phyloP scores from a whole-genome alignment of 2,888 invertebrate genomes.

The Apoda limacodes region DNA sequence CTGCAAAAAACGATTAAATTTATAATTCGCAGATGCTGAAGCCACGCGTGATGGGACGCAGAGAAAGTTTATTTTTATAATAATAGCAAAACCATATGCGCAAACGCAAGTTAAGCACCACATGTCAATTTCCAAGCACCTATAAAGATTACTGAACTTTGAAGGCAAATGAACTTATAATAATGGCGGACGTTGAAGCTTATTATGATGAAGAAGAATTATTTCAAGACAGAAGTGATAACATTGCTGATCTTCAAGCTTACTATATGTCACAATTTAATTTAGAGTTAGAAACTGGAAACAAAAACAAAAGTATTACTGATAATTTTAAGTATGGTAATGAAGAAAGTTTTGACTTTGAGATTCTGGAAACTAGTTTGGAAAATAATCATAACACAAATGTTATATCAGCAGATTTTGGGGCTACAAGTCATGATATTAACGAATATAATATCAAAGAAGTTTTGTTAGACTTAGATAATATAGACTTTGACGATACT shows the following conservation, averaged over 20 bases:
- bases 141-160: conserved; percentile 56
- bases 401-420: conserved; percentile 35
- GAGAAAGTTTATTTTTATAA: conserved; percentile 70
- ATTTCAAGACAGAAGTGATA: conserved; percentile 46
- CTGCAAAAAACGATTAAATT: conserved; percentile 51
- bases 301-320: conserved; percentile 32
- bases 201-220: conserved; percentile 43
- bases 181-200: conserved; percentile 54
- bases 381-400: conserved; percentile 20
- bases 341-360: conserved; percentile 59
- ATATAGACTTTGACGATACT: conserved; percentile 51
- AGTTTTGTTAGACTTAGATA: conserved; percentile 53
- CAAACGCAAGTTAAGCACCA: conserved; percentile 44
- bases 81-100: conserved; percentile 66
- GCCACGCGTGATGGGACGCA: conserved; percentile 53
- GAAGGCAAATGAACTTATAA: conserved; percentile 55
- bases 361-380: conserved; percentile 47
- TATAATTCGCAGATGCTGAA: conserved; percentile 62
- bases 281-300: conserved; percentile 58
- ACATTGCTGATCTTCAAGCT: conserved; percentile 54
- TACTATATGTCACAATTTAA: conserved; percentile 66
- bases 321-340: conserved; percentile 50
- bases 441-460: conserved; percentile 60
- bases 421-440: conserved; percentile 48
- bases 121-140: conserved; percentile 50